These are phyloP conservation scores for Coptodon rendalli DNA, from an alignment of 2,113 vertebrate species.

Conservation along the genomic window DNA sequence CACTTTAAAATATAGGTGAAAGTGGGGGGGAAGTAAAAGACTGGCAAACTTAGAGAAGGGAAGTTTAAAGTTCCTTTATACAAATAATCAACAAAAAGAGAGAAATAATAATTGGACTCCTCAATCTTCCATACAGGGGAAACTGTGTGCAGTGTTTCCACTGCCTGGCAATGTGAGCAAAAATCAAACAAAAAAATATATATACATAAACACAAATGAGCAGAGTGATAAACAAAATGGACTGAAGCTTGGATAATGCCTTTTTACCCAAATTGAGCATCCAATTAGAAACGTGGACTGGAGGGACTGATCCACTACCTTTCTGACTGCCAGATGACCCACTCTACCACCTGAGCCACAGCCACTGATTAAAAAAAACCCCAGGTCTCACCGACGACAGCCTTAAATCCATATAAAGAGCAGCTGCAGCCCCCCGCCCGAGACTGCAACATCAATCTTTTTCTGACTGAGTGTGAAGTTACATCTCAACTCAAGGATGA, in stretches of 20 bases:
- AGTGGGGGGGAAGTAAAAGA: conserved; percentile 29
- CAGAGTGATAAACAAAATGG: background rate
- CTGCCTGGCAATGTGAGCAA: background rate
- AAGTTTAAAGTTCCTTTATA: conserved; percentile 41
- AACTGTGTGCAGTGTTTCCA: background rate
- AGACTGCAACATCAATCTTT: background rate
- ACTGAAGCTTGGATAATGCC: background rate
- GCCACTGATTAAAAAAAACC: background rate
- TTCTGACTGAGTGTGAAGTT: background rate
- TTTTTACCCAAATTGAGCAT: background rate
- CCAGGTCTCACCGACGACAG: background rate
- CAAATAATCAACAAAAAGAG: background rate
- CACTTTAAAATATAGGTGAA: background rate
- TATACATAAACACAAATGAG: background rate
- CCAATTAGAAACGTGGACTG: background rate
- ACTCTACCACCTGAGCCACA: background rate
- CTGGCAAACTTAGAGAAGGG: background rate
- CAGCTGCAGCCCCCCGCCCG: background rate
- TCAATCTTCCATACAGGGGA: background rate
- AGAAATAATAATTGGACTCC: background rate
- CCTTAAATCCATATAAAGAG: background rate
- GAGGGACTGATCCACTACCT: background rate
- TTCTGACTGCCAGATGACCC: background rate
- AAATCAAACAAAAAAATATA: background rate
- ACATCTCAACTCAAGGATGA: background rate